Percentiles rank a stretch among this genome's conserved stretches.
phyloP scores from a whole-genome alignment of 2,797 vertebrate species.

The Lophotriccus pileatus region DNA sequence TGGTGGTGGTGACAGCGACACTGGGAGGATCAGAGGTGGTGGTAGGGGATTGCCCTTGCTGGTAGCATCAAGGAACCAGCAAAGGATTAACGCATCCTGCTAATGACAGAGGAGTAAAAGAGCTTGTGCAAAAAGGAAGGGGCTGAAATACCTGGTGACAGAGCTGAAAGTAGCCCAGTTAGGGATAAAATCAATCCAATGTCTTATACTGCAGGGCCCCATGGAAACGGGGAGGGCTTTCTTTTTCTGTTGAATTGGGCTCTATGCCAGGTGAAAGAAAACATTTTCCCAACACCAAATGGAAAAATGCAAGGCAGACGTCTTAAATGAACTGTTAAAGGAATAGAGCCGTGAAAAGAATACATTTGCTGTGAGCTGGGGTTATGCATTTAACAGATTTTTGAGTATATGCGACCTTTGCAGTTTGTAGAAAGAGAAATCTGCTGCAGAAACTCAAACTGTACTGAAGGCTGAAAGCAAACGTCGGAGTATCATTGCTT shows the following conservation, averaged over 20 bases:
- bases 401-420: slow-evolving; percentile 12
- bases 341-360: slow-evolving; percentile 56
- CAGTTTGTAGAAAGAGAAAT: slow-evolving; percentile 11
- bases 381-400: slow-evolving; percentile 61
- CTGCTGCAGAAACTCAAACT: neutral
- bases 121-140: neutral
- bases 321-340: slow-evolving; percentile 64
- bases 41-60: neutral
- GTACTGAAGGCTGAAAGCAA: neutral
- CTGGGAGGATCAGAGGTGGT: neutral
- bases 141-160: neutral
- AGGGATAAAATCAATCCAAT: neutral
- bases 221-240: neutral
- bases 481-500: neutral
- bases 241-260: slow-evolving; percentile 54
- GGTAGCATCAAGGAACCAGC: neutral
- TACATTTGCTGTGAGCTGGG: slow-evolving; percentile 1
- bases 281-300: slow-evolving; percentile 61
- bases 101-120: neutral
- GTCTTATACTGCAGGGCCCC: slow-evolving; percentile 27
- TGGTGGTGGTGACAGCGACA: neutral
- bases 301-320: slow-evolving; percentile 46
- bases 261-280: slow-evolving; percentile 58
- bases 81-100: neutral
- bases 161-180: neutral